These are phyloP conservation scores for Cygnus olor DNA, from an alignment of 2,797 vertebrate species.

Conservation along the genomic window DNA sequence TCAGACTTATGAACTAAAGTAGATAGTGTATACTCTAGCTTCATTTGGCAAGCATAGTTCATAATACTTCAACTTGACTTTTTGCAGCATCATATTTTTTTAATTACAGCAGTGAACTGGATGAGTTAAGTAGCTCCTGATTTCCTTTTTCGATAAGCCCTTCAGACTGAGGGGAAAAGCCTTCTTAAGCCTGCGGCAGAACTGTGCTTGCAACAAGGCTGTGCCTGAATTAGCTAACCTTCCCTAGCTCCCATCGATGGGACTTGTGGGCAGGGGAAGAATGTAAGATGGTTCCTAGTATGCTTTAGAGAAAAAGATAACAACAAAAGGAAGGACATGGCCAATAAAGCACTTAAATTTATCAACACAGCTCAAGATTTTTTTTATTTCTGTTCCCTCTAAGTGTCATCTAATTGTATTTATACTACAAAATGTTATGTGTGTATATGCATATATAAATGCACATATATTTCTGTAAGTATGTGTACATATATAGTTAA, in stretches of 20 bases:
- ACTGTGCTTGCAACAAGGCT: background rate
- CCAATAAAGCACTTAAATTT: background rate
- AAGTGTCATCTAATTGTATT: background rate
- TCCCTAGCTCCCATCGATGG: background rate
- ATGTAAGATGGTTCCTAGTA: background rate
- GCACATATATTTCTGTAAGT: background rate
- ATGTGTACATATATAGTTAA: background rate
- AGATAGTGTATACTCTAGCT: background rate
- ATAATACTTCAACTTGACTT: background rate
- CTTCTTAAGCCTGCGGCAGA: background rate
- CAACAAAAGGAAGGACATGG: background rate
- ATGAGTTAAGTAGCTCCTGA: background rate
- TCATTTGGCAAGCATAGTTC: background rate
- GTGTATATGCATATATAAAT: background rate
- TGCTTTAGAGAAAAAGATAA: background rate
- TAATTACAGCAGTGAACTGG: background rate
- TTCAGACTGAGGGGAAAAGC: slow-evolving; percentile 10
- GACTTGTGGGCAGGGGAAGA: background rate
- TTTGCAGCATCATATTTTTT: background rate
- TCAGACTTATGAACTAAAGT: background rate
- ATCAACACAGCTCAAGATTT: background rate
- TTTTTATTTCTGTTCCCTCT: background rate
- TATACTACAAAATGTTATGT: background rate
- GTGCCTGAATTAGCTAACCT: background rate
- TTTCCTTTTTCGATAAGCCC: slow-evolving; percentile 6